Evolutionary conservation across 2,888 invertebrate species (phyloP).

Genomic region (Panorpa germanica): DNA sequence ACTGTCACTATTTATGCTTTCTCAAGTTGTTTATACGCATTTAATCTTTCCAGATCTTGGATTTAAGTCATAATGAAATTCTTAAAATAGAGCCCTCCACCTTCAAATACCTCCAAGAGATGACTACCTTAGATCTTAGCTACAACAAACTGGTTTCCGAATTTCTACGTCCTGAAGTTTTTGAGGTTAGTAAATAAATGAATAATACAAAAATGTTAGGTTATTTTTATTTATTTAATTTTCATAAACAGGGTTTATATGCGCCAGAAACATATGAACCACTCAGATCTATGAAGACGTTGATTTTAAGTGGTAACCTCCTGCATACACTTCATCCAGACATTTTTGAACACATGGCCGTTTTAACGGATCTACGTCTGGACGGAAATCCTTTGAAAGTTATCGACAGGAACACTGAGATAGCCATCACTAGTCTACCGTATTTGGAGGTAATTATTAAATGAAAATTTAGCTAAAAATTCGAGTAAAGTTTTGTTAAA

Average conservation of each 20-base stretch:
- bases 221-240: slow-evolving; percentile 8
- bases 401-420: slow-evolving; percentile 39
- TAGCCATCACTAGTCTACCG: slow-evolving; percentile 43
- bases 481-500: slow-evolving; percentile 3
- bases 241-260: slow-evolving; percentile 32
- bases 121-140: slow-evolving; percentile 47
- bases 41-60: slow-evolving; percentile 31
- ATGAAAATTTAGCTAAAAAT: slow-evolving; percentile 5
- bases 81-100: slow-evolving; percentile 34
- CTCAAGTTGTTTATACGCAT: slow-evolving; percentile 25
- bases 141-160: slow-evolving; percentile 42
- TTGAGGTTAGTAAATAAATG: slow-evolving; percentile 35
- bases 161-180: slow-evolving; percentile 38
- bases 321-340: slow-evolving; percentile 50
- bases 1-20: too few species aligned
- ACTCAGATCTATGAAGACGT: slow-evolving; percentile 30
- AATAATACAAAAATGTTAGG: slow-evolving; percentile 17
- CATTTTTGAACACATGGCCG: slow-evolving; percentile 54
- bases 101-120: slow-evolving; percentile 39
- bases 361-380: slow-evolving; percentile 45
- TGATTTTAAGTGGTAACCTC: slow-evolving; percentile 50
- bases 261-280: slow-evolving; percentile 37
- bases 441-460: slow-evolving; percentile 36
- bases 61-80: slow-evolving; percentile 44
- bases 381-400: slow-evolving; percentile 53